Base-by-base conservation (phyloP, 30 jellyfish, hydroid and myxozoan species). In the Rhopilema esculentum region DNA sequence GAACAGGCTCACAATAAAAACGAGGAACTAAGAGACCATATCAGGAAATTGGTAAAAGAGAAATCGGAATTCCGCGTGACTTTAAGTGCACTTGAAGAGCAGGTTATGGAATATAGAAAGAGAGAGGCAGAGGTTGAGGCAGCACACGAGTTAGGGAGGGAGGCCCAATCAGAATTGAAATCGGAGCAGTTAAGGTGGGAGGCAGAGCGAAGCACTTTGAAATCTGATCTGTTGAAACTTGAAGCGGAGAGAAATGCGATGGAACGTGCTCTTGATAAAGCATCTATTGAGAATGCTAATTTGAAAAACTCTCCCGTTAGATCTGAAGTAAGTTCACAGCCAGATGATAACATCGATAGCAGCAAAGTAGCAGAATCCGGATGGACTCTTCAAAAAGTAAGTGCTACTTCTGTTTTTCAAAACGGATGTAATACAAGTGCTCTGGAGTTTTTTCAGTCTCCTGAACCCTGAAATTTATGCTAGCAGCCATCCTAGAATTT, bases 321-420 rank as follows among this genome's bases (percentile, higher is more conserved):
- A 12, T 75, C 79, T n/a, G 94, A 85, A 31, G 52, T 64, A 1
- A 49, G 49, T 24, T 24, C 75, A 33, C 27, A 64, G 2, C 83
- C 74, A 19, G 94, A 72, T 24, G 95, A 91, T 9, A 83, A 61
- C n/a, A 89, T 28, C 9, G 75, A 82, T 22, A 88, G 89, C 31
- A 82, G 65, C 16, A 73, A 69, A 63, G 81, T 81, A 2, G 32
- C 77, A 2, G 93, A 83, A 18, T 88, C 98, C 49, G 98, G 98
- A 40, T 92, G 98, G 98, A 92, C 97, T 15, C 65, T 88, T 48
- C 97, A 90, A 40, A 92, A 92, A 91, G 98, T 92, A 80, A 29
- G 83, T n/a, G 28, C 22, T 0, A 62, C 23, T n/a, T n/a, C n/a
- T n/a, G n/a, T n/a, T n/a, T n/a, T n/a, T n/a, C n/a, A n/a, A n/a